Conservation (phyloP, 2,888 invertebrate species). For the Auanema freiburgensis region DNA sequence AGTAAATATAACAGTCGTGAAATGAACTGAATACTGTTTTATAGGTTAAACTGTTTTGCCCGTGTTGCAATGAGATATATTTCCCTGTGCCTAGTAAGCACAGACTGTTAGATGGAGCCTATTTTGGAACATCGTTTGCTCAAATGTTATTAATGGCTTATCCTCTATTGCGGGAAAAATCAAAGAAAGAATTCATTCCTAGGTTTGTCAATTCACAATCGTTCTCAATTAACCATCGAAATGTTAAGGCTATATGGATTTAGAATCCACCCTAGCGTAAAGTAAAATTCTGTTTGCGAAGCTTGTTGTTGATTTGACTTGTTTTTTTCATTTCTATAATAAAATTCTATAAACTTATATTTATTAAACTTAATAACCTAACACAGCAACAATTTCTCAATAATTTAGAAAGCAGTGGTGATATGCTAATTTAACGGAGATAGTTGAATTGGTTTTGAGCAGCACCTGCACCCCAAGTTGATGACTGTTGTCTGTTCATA, state of each 20-base stretch:
- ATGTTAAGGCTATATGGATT: constrained; percentile 18
- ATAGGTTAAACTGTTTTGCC: constrained; percentile 22
- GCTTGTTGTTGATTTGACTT: constrained; percentile 7
- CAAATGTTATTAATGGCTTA: constrained; percentile 21
- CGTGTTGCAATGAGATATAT: constrained; percentile 18
- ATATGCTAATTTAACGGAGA: constrained; percentile 5
- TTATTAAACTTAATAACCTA: not conserved
- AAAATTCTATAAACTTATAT: not conserved
- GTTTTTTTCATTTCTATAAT: constrained; percentile 6
- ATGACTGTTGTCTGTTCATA: constrained; percentile 80
- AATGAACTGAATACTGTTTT: not conserved
- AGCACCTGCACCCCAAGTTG: constrained; percentile 48
- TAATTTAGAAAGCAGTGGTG: not conserved
- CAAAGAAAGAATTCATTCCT: constrained; percentile 9
- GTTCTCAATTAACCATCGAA: not conserved
- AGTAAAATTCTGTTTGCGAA: not conserved
- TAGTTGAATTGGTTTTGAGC: constrained; percentile 12
- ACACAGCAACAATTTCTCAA: constrained; percentile 3
- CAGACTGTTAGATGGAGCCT: constrained; percentile 17
- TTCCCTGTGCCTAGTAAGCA: constrained; percentile 11
- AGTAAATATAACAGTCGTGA: not conserved
- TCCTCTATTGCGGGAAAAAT: constrained; percentile 4
- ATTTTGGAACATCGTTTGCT: constrained; percentile 18
- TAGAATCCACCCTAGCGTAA: constrained; percentile 15
- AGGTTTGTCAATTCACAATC: constrained; percentile 5